These are phyloP conservation scores for Arenaria interpres DNA, from an alignment of 2,113 vertebrate genomes.

Conservation along the genomic window DNA sequence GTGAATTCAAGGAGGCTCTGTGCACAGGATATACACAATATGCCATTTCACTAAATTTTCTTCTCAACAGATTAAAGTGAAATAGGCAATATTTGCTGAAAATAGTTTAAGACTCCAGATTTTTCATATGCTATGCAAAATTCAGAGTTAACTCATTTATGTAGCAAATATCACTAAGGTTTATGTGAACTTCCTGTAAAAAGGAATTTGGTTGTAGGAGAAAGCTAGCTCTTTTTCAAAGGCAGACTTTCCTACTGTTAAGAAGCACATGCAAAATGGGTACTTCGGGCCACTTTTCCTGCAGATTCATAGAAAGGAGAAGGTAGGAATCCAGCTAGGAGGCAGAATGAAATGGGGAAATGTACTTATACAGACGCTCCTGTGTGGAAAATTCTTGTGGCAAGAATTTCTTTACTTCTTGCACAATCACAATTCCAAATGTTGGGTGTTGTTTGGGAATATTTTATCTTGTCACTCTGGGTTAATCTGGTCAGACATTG, in stretches of 20 bases:
- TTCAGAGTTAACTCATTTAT: background rate
- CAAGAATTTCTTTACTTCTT: background rate
- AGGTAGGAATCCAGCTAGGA: background rate
- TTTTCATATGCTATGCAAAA: background rate
- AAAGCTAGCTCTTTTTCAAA: background rate
- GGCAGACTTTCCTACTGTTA: background rate
- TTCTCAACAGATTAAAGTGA: slow-evolving; percentile 22
- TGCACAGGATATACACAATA: background rate
- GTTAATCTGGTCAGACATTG: background rate
- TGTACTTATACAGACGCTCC: background rate
- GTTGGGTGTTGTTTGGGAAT: background rate
- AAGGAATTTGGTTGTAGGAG: background rate
- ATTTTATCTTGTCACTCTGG: background rate
- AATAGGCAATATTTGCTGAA: background rate
- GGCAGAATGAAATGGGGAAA: background rate
- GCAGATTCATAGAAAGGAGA: background rate
- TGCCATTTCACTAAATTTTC: background rate
- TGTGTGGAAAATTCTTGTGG: background rate
- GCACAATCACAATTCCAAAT: background rate
- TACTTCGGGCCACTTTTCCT: background rate
- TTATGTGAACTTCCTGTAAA: background rate
- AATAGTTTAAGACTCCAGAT: background rate
- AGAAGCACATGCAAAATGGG: background rate
- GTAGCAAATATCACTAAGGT: background rate
- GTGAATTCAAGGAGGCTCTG: background rate